Conservation (phyloP, 1,140 invertebrate genomes). For the Polyergus mexicanus region DNA sequence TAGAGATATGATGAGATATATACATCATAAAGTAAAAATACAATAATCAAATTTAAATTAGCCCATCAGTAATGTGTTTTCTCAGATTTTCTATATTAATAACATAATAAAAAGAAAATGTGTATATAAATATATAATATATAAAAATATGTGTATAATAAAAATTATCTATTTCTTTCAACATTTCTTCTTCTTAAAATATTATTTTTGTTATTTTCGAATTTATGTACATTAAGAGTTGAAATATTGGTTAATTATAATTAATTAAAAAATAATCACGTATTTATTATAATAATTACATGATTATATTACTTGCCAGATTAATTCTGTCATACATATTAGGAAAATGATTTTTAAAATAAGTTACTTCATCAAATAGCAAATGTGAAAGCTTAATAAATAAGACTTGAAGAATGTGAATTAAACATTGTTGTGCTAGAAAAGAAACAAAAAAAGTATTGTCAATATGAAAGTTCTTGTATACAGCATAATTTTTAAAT, state of each 20-base stretch:
- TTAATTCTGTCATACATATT: conserved; percentile 31
- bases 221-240: conserved; percentile 16
- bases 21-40: neutral
- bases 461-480: neutral
- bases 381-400: conserved; percentile 27
- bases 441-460: conserved; percentile 61
- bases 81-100: neutral
- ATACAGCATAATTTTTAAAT: conserved; percentile 46
- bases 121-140: too few relatives aligned
- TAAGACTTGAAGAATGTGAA: conserved; percentile 49
- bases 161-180: conserved; percentile 8
- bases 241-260: conserved; percentile 3
- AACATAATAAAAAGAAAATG: too few relatives aligned
- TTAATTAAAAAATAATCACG: conserved; percentile 34
- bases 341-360: neutral
- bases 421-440: conserved; percentile 59
- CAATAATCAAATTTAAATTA: conserved; percentile 35
- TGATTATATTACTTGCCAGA: neutral
- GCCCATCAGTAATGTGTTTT: neutral
- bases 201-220: neutral
- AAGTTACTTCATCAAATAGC: conserved; percentile 32
- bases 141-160: neutral
- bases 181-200: conserved; percentile 3
- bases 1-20: conserved; percentile 19
- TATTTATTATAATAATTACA: conserved; percentile 17